A percentile compares a stretch with the other conserved stretches of the same genome.
phyloP scores from a whole-genome alignment of 2,797 vertebrate genomes.

The Lerista edwardsae region DNA sequence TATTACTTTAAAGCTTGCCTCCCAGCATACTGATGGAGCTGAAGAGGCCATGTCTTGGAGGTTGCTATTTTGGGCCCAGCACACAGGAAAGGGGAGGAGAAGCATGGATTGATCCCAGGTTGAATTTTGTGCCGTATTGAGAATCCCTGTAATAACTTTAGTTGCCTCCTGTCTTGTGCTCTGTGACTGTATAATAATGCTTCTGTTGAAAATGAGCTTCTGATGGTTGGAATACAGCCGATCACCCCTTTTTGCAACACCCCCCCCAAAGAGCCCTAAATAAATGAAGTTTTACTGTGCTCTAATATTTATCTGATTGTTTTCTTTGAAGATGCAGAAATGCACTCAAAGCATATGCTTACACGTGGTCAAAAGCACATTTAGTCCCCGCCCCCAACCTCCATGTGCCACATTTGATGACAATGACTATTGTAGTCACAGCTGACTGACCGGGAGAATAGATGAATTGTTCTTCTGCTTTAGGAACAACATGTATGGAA shows the following conservation, averaged over 20 bases:
- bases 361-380: background rate
- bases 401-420: fast-evolving
- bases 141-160: background rate
- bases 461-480: background rate
- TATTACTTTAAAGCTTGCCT: background rate
- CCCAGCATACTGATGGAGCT: background rate
- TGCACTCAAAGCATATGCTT: background rate
- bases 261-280: background rate
- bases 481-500: background rate
- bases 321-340: background rate
- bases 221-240: background rate
- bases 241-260: too few relatives aligned
- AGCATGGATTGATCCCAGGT: background rate
- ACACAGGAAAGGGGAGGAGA: background rate
- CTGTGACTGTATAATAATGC: background rate
- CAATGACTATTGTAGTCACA: background rate
- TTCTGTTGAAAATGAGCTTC: background rate
- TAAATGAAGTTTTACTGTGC: background rate
- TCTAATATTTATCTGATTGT: background rate
- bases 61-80: background rate
- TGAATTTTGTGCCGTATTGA: background rate
- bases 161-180: background rate
- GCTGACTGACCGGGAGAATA: background rate
- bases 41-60: background rate
- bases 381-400: background rate